Base-by-base conservation (phyloP, 2,797 vertebrate species). In the Schizothorax lantsangensis region DNA sequence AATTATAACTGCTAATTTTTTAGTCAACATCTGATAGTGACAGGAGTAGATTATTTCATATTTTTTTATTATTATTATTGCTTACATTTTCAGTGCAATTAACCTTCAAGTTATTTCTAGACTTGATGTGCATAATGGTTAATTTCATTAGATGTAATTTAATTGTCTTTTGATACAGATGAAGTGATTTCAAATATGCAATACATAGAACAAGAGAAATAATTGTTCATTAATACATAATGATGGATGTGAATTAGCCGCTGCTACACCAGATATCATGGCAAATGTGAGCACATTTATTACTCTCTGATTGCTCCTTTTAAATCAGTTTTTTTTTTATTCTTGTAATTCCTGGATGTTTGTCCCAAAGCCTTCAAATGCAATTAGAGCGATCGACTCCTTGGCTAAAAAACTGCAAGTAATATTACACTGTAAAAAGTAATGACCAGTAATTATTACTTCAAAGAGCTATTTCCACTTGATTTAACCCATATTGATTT, bases 71-170 rank as follows among this genome's bases (percentile, higher is more conserved):
- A 40, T 40, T 69, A 19, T n/a, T 43, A 62, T 79, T n/a, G 43
- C 5, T 74, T 75, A 19, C 2, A 33, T 66, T 66, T 82, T 52
- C 26, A 38, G 43, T 68, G 17, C 19, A 23, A 40, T 14, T 71
- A 62, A 62, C 23, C 57, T 62, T 11, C 52, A 52, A 19, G 5
- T 52, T 1, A 38, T 82, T 36, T 81, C n/a, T 23, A 36, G 26
- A 0, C 30, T n/a, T 40, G 30, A 49, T 82, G 64, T 81, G 19
- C 62, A 40, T 26, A 54, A 40, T 33, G 7, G 7, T 72, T 40
- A 30, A 80, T 64, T 80, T 43, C 2, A 79, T 79, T 12, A 40
- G 19, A 57, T 59, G 23, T n/a, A 26, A 79, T 79, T 79, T 38
- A 79, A 62, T 62, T 26, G 23, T 9, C 4, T 26, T 62, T 62